Percentiles rank a stretch among this genome's conserved stretches.
phyloP scores from a whole-genome alignment of 2,888 invertebrate species.

The Apoderus coryli region DNA sequence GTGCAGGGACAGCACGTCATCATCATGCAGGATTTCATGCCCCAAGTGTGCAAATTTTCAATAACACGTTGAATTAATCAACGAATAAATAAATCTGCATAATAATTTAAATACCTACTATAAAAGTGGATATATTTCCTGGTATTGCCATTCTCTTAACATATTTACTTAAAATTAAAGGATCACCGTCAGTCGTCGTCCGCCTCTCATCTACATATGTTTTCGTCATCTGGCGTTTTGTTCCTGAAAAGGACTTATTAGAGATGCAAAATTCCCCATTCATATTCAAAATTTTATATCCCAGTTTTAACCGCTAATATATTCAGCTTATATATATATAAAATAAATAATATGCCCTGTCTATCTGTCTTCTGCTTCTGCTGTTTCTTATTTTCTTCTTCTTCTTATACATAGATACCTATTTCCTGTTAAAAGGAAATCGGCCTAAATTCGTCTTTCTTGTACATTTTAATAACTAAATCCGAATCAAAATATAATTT shows the following conservation, averaged over 20 bases:
- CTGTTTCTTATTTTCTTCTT: conserved; percentile 23
- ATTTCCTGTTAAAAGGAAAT: conserved; percentile 20
- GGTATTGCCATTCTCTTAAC: too few species aligned
- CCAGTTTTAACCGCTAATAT: conserved; percentile 63
- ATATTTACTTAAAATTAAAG: too few species aligned
- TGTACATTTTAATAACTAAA: conserved; percentile 27
- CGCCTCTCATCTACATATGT: conserved; percentile 47
- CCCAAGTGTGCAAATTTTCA: too few species aligned
- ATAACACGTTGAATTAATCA: too few species aligned
- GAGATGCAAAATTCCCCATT: conserved; percentile 77
- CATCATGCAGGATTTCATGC: too few species aligned
- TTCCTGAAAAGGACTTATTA: conserved; percentile 59
- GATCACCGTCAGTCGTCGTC: too few species aligned
- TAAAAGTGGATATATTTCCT: too few species aligned
- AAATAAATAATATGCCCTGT: conserved; percentile 25
- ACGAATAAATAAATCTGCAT: too few species aligned
- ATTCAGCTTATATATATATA: conserved; percentile 44
- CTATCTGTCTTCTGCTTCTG: conserved; percentile 30
- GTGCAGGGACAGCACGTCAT: too few species aligned
- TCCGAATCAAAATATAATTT: conserved; percentile 27
- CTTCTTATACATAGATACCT: too few species aligned
- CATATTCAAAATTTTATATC: conserved; percentile 85
- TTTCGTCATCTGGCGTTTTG: conserved; percentile 41
- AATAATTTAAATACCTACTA: too few species aligned
- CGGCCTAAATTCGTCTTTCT: conserved; percentile 23